Evolutionary conservation across 2,888 invertebrate genomes (phyloP), one percentile per base, ranked within the genome.

Genomic region (Bursaphelenchus okinawaensis): DNA sequence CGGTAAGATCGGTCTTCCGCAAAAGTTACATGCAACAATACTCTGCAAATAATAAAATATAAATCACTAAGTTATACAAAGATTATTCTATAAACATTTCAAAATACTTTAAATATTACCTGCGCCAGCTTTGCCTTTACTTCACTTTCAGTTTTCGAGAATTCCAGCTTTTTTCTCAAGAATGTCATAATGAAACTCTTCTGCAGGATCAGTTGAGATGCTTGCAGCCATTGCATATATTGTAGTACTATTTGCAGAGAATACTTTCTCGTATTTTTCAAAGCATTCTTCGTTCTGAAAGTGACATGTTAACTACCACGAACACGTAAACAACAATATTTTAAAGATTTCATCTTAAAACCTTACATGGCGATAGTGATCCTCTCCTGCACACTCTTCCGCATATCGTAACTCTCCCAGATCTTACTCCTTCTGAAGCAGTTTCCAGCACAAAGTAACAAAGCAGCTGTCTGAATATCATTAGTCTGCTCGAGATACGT

Each of bases 21-120:
- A 69, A 23, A 63, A 69, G 23, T 63, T 68, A 52, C 69, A 69
- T 12, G 69, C 69, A 27, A 69, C 59, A 1, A 69, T 55, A n/a
- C 68, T 71, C 69, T 69, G 23, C n/a, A 23, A 65, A 31, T 16
- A 40, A 40, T 16, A 40, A 12, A 1, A 12, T 40, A 40, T 16
- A 40, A 40, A 40, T 40, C 12, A 40, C 12, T 12, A 40, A 40
- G 3, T 4, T n/a, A 12, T n/a, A n/a, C n/a, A n/a, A 19, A 56
- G 16, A 9, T 56, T 56, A 24, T 28, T 19, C 16, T n/a, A 56
- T 19, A 19, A 56, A n/a, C 54, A 9, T 7, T 20, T 20, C 12
- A 52, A 52, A 52, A 22, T 19, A 52, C 8, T n/a, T 61, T 8
- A n/a, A n/a, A n/a, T 63, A 9, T 24, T 59, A 66, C 65, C 55